Evolutionary conservation across 2,888 invertebrate genomes (phyloP), one percentile per base, ranked within the genome.

Genomic region (Lasioglossum villosulum): DNA sequence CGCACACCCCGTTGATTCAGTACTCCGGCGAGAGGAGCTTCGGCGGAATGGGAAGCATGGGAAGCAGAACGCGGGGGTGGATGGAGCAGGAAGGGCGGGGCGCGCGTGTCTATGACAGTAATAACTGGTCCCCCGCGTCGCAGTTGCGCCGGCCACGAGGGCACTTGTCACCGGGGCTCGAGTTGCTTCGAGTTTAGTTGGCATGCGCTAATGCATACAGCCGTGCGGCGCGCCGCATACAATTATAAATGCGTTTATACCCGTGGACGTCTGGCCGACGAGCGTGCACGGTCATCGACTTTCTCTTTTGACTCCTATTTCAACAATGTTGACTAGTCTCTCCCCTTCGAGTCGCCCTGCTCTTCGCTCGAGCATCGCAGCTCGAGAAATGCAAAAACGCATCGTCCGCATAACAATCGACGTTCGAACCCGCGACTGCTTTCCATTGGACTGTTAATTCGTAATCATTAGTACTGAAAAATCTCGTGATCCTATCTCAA

Each of bases 31-130:
- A 66, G 42, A 66, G 75, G 68, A 63, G 63, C 30, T 63, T 30
- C 30, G 19, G 30, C 30, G 63, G 30, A 63, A 30, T 16, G 63
- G 30, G 63, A 6, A 63, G 63, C 27, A 30, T 16, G 63, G 30
- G 30, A 30, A 30, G 16, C 30, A 63, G 71, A 74, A 34, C 23
- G n/a, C 66, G 59, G 83, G 83, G 75, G 66, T 80, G 66, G 83
- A 78, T 73, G 81, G 75, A 42, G 78, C 48, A 84, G 77, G 76
- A 78, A 78, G 84, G 83, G 88, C 74, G 79, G 82, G 86, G 82
- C 79, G 83, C 89, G 88, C 85, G 88, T 90, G 91, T 87, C 88
- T 91, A 86, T 89, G 91, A 90, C 90, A 90, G 91, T 91, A 91
- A 91, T 91, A 91, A 90, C 90, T 86, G 86, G 89, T 89, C 89